Base-by-base conservation (phyloP, 1,140 invertebrate species). In the Sesamia nonagrioides region DNA sequence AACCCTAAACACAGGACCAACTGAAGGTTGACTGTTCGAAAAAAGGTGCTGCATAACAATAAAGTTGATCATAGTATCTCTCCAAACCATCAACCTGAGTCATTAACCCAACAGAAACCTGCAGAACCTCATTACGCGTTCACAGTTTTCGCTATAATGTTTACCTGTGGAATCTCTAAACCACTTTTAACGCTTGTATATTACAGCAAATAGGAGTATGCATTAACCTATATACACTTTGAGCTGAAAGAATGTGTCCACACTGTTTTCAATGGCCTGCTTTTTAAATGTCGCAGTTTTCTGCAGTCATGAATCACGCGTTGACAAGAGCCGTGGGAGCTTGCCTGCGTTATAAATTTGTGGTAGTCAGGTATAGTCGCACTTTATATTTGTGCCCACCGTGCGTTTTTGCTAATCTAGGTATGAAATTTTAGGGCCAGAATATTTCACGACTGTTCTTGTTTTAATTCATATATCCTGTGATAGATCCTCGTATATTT, bases 191-290 rank as follows among this genome's bases (percentile, higher is more conserved):
- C 66, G 66, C 48, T 66, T 35, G 18, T 54, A 74, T 79, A 74
- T 68, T 56, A 42, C 71, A 27, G 45, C 52, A 40, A 78, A 74
- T 79, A 42, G 60, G 69, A 68, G 73, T 56, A 68, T 60, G 63
- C 79, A 77, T 77, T 77, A 77, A 73, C 75, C 75, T 68, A 77
- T 77, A 54, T 75, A 75, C 40, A 35, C 8, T 72, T 18, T 54
- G 50, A 54, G 69, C 33, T 37, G 69, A 60, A 74, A 74, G 54
- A 74, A 74, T 71, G 50, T 48, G 68, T 71, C 68, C 48, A 71
- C 48, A 37, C 61, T 69, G 68, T 71, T 71, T 71, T 71, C 48
- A 71, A 71, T 71, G 45, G 48, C 68, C 68, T 71, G 68, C 33
- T 71, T 71, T 71, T 71, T 71, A 71, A 71, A 71, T 71, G 68